These are phyloP conservation scores for Neoarius graeffei DNA, from an alignment of 2,113 vertebrate genomes.

Conservation along the genomic window DNA sequence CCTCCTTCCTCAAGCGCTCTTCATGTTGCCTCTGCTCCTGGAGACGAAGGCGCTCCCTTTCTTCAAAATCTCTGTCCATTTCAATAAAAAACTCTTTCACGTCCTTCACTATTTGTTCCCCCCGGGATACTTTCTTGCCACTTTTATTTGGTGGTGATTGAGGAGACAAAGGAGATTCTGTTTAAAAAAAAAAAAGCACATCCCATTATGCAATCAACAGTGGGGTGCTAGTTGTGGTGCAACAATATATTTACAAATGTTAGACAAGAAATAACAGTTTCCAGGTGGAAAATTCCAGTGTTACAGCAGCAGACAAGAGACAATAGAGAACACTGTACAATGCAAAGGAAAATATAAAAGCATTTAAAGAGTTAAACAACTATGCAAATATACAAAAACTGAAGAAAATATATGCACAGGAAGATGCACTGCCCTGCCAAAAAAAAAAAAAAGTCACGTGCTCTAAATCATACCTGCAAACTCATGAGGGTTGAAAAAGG, in stretches of 20 bases:
- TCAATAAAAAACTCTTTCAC: background rate
- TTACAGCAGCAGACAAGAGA: too few species aligned
- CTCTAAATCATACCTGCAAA: too few species aligned
- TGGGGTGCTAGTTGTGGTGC: background rate
- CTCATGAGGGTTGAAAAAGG: too few species aligned
- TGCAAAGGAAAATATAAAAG: too few species aligned
- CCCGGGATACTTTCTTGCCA: background rate
- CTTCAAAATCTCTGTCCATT: background rate
- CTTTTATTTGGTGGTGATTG: constrained; percentile 3
- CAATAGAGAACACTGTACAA: too few species aligned
- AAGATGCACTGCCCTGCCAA: too few species aligned
- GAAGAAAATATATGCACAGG: background rate
- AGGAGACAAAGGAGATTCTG: background rate
- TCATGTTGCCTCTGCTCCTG: background rate
- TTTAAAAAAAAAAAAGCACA: background rate
- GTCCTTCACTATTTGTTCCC: background rate
- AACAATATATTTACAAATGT: background rate
- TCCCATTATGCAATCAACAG: background rate
- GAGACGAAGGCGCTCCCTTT: background rate
- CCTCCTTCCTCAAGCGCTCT: background rate
- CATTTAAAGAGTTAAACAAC: too few species aligned
- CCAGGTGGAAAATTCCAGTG: too few species aligned
- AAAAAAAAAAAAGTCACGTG: too few species aligned
- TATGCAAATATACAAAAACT: background rate
- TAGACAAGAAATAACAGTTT: background rate